Evolutionary conservation across 64 coral and sea anemone species (phyloP), one percentile per base, ranked within the genome.

Genomic region (Actinia tenebrosa): DNA sequence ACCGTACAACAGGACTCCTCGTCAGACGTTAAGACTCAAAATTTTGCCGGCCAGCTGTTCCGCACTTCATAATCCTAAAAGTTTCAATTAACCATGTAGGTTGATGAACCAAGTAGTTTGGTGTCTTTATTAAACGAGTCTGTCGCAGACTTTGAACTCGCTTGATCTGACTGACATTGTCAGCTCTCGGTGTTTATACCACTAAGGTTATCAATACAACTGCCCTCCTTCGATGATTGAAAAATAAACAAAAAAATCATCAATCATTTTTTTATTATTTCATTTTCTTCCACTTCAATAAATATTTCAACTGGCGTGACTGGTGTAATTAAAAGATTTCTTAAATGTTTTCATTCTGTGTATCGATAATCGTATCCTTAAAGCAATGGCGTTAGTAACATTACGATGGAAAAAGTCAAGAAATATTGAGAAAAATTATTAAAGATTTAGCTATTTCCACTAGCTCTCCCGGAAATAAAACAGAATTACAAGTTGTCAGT

Each of bases 131-230:
- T 75, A 26, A 75, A 75, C 69, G 2, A 10, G 69, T 15, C 25
- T 27, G 69, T 75, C 69, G 69, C 69, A 18, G 69, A 10, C 69
- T 75, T 75, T 75, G 69, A 75, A 42, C 69, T 75, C 13, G n/a
- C 10, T 75, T 75, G 69, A 26, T 75, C 69, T 75, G 69, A 75
- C 69, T 75, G 69, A 75, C 69, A 75, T 10, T 75, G 26, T 75
- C 69, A 75, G 13, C 9, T 30, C 9, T 75, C 25, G 10, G 69
- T 37, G 30, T 75, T 75, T 75, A 75, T 26, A 30, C 25, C 42
- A 26, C 26, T 75, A 75, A 42, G 10, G 10, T 75, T 37, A 15
- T 11, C n/a, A 75, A 75, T 42, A 14, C 23, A 15, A 75, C 63
- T 30, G 25, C 3, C n/a, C 20, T 75, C 42, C 26, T 26, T 75